These are phyloP conservation scores for Spisula solida DNA, from an alignment of 2,888 invertebrate species.

Conservation along the genomic window DNA sequence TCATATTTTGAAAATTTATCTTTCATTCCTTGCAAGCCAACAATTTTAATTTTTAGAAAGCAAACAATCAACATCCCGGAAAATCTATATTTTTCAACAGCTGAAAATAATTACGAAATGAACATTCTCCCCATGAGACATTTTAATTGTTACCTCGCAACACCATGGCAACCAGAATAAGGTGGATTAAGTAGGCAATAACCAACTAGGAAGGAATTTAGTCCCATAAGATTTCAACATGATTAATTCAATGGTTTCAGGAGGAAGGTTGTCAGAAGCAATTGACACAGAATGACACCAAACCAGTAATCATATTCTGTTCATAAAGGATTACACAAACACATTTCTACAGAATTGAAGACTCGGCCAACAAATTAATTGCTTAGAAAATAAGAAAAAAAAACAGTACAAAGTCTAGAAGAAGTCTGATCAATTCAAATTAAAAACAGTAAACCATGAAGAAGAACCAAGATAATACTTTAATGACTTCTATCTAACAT, in stretches of 20 bases:
- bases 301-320: neutral
- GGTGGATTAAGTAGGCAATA: slow-evolving; percentile 4
- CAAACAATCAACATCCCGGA: neutral
- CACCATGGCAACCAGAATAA: neutral
- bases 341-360: too few species aligned
- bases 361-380: too few species aligned
- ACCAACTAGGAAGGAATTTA: neutral
- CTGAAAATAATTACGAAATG: neutral
- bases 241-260: slow-evolving; percentile 12
- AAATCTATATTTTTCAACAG: neutral
- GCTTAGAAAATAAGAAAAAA: too few species aligned
- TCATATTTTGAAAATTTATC: too few species aligned
- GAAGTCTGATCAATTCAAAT: too few species aligned
- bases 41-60: neutral
- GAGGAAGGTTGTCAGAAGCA: slow-evolving; percentile 9
- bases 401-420: too few species aligned
- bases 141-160: neutral
- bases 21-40: neutral
- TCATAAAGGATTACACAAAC: neutral
- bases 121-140: neutral
- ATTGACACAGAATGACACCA: neutral
- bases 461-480: too few species aligned
- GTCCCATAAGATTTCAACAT: neutral
- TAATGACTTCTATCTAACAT: neutral
- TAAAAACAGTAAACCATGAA: too few species aligned